Evolutionary conservation across 1,140 invertebrate species (phyloP).

Genomic region (Globodera ellingtonae): DNA sequence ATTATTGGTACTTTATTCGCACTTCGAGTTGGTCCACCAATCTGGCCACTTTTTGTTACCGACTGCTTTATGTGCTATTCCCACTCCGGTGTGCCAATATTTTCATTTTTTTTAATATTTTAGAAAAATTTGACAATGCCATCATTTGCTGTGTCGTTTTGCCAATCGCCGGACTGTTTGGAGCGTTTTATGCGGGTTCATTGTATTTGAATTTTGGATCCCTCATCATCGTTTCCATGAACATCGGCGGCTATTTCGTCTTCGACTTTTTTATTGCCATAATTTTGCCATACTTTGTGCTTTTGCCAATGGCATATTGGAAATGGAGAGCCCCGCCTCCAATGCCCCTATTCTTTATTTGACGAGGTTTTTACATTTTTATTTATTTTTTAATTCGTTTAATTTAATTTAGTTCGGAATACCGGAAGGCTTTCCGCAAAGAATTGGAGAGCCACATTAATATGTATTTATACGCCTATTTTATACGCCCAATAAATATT

Average conservation of each 20-base stretch:
- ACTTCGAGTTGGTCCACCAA: slow-evolving; percentile 26
- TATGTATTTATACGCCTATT: no score
- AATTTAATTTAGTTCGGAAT: neutral
- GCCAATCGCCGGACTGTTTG: no score
- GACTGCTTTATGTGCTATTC: neutral
- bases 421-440: neutral
- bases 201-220: no score
- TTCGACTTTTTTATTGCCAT: neutral
- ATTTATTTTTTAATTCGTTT: neutral
- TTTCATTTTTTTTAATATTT: no score
- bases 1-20: slow-evolving; percentile 22
- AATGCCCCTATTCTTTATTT: neutral
- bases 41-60: slow-evolving; percentile 17
- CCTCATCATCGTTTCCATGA: neutral
- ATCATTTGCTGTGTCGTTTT: no score
- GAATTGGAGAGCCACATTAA: neutral
- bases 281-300: neutral
- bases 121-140: no score
- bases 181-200: no score
- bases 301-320: neutral
- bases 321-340: neutral
- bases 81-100: neutral
- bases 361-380: neutral
- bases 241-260: neutral
- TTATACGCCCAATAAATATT: no score